Evolutionary conservation across 2,888 invertebrate genomes (phyloP).

Genomic region (Orgyia antiqua): DNA sequence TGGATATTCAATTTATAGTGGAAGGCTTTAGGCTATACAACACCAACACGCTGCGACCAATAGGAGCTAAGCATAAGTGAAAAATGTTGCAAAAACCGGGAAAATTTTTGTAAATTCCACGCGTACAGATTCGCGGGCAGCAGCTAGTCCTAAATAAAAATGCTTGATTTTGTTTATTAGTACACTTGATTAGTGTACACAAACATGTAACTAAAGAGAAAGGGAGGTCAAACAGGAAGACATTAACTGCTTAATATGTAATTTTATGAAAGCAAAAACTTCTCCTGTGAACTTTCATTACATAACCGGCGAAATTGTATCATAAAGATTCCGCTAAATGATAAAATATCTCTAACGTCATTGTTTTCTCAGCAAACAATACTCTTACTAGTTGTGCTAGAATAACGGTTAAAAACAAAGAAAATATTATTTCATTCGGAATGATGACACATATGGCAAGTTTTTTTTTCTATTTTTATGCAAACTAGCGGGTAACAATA

Average conservation of each 20-base stretch:
- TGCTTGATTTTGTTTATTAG: too few species aligned
- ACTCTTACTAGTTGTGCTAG: conserved; percentile 59
- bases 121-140: too few species aligned
- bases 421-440: conserved; percentile 69
- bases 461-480: conserved; percentile 68
- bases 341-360: conserved; percentile 41
- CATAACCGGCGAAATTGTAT: conserved; percentile 33
- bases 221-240: conserved; percentile 15
- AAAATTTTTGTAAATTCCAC: too few species aligned
- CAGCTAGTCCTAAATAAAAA: too few species aligned
- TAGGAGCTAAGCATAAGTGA: too few species aligned
- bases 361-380: conserved; percentile 54
- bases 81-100: too few species aligned
- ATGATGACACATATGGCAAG: conserved; percentile 59
- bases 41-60: too few species aligned
- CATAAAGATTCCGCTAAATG: conserved; percentile 30
- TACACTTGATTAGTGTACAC: too few species aligned
- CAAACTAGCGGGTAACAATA: conserved; percentile 67
- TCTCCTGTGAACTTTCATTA: conserved; percentile 29
- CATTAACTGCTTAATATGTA: conserved; percentile 19
- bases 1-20: too few species aligned
- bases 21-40: too few species aligned
- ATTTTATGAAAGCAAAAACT: conserved; percentile 17
- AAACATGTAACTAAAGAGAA: not conserved
- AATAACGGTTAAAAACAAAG: conserved; percentile 58